These are phyloP conservation scores for Lineus longissimus DNA, from an alignment of 1,140 invertebrate genomes.

Conservation along the genomic window DNA sequence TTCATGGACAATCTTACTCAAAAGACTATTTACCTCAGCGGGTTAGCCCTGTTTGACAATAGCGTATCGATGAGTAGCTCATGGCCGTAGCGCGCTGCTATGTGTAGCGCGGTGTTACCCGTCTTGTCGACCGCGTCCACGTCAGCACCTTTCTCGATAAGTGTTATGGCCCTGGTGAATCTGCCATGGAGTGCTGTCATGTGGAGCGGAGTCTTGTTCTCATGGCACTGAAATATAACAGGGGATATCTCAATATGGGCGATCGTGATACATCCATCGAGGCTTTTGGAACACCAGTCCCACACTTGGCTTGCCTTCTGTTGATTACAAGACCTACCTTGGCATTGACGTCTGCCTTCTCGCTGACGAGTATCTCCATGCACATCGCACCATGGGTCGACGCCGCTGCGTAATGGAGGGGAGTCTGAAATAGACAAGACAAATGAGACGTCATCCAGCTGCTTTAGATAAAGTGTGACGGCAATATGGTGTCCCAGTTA, in stretches of 20 bases:
- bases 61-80: slow-evolving; percentile 48
- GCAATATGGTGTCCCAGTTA: neutral
- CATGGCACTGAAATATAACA: slow-evolving; percentile 54
- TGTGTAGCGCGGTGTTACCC: slow-evolving; percentile 74
- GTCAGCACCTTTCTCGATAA: slow-evolving; percentile 58
- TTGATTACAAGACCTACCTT: slow-evolving; percentile 33
- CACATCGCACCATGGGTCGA: slow-evolving; percentile 64
- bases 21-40: slow-evolving; percentile 54
- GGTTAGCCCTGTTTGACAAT: slow-evolving; percentile 57
- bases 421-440: slow-evolving; percentile 54
- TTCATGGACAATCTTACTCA: too few relatives aligned
- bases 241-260: neutral
- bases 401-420: slow-evolving; percentile 64
- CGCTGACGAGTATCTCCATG: slow-evolving; percentile 58
- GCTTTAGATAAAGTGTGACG: neutral
- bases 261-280: too few relatives aligned
- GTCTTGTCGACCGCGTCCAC: slow-evolving; percentile 60
- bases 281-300: neutral
- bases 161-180: slow-evolving; percentile 63
- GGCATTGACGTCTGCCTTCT: slow-evolving; percentile 59
- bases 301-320: neutral
- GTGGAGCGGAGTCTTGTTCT: slow-evolving; percentile 65
- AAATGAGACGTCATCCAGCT: neutral
- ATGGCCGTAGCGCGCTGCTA: slow-evolving; percentile 49
- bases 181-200: slow-evolving; percentile 66